Base-by-base conservation (phyloP, 2,888 invertebrate genomes). In the Apodemia duryi region DNA sequence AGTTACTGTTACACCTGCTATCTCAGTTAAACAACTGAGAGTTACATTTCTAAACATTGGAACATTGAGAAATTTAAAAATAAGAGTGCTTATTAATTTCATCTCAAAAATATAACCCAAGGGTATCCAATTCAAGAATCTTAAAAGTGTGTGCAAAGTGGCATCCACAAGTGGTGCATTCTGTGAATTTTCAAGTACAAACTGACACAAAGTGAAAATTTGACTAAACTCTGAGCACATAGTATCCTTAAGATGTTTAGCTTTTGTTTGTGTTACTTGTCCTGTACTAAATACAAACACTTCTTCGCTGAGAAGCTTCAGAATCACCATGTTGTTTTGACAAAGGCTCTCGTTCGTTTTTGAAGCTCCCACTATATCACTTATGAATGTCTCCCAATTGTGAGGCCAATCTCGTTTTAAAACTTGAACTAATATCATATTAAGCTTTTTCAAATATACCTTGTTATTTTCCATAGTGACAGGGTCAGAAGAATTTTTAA, bases 91-190 rank as follows among this genome's bases (percentile, higher is more conserved):
- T 77, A 99, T 98, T 66, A 99, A 93, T 84, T 98, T 97, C 74
- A 99, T 99, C 93, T 99, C 99, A 93, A 99, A 99, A 83, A 99
- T 99, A 86, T 99, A 99, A 11, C 99, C 99, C 70, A 99, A 93
- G n/a, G 99, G 99, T 80, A 99, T 99, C 99, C 99, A 99, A 84
- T 99, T 99, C 57, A 99, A 93, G 93, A 99, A 99, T 83, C 98
- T 94, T 73, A 99, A 92, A 66, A 99, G 93, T 3, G 99, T 99
- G 83, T 99, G 98, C 72, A 99, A 93, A 0, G 99, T 99, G 4
- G 98, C 96, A 77, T 97, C 97, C 66, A 99, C 98, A 68, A 99
- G 93, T 60, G 97, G 96, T 62, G 98, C 98, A 93, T 99, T 99
- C 91, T 98, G 97, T 13, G 99, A 99, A 88, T 97, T 98, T 81